Evolutionary conservation across 1,140 invertebrate genomes (phyloP).

Genomic region (Pseudomyrmex dendroicus): DNA sequence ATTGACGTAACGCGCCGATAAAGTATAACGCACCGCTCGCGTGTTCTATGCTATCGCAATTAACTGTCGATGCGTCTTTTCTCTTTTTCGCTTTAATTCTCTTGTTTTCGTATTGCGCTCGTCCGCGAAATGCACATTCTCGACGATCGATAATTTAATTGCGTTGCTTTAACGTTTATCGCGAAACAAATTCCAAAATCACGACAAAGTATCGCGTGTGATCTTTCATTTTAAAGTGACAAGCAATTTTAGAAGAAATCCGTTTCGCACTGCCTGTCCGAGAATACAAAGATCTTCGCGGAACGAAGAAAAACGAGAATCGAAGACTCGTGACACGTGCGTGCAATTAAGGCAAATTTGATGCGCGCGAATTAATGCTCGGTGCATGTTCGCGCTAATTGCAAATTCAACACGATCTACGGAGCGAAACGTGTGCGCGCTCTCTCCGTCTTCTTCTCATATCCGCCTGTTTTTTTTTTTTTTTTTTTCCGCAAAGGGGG

Average conservation of each 20-base stretch:
- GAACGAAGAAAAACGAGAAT: not conserved
- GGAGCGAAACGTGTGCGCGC: not conserved
- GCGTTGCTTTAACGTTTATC: slow-evolving; percentile 3
- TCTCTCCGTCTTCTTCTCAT: not conserved
- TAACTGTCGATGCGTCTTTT: slow-evolving; percentile 20
- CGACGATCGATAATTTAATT: slow-evolving; percentile 42
- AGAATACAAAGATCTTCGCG: not conserved
- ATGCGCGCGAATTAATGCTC: slow-evolving; percentile 17
- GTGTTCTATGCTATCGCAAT: slow-evolving; percentile 11
- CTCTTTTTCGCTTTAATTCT: not conserved
- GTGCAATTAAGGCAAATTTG: not conserved
- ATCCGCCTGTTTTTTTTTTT: slow-evolving; percentile 2
- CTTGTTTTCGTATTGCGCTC: not conserved
- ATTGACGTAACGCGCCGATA: slow-evolving; percentile 49
- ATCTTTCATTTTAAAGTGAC: not conserved
- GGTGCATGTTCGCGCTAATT: slow-evolving; percentile 42
- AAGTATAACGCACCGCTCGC: slow-evolving; percentile 16
- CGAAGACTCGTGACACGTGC: not conserved
- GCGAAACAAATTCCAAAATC: slow-evolving; percentile 5
- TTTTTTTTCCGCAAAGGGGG: not conserved
- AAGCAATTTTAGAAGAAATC: not conserved
- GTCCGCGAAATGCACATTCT: not conserved
- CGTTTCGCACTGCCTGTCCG: not conserved
- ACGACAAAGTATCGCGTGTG: not conserved
- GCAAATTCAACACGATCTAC: slow-evolving; percentile 30